Base-by-base conservation (phyloP, 2,797 vertebrate genomes). In the Danio jaintianensis region DNA sequence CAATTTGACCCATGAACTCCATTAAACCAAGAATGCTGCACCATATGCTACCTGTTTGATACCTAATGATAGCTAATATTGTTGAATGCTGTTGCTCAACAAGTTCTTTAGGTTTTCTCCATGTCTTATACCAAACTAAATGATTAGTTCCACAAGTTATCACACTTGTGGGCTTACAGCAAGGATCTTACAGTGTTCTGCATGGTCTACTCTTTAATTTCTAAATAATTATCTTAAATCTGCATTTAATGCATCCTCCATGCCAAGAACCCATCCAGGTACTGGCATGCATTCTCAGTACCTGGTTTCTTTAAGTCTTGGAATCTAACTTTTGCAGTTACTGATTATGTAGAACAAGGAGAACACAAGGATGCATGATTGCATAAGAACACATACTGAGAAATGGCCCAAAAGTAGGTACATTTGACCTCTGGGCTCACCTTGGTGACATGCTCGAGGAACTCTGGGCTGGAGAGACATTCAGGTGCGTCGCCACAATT, bases 381-480 rank as follows among this genome's bases (percentile, higher is more conserved):
- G 36, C 68, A 8, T 70, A 13, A 70, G 10, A 70, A 38, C 0
- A 16, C 10, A 16, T 53, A 18, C 18, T 40, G 16, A 13, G 15
- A 53, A 48, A 66, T 8, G 8, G 11, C 38, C 13, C 15, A 48
- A 38, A 48, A 13, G 56, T 40, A 29, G 5, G 5, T 15, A 29
- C 13, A 29, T 53, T 3, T 56, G 71, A 10, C 62, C n/a, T 66
- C 9, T 0, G 47, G 36, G 81, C 96, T 95, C 90, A 99, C 97
- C 95, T 98, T 98, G 76, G 95, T 96, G 89, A 99, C 93, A 87
- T 98, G 97, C 66, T 97, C 96, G 91, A 97, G 91, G 89, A 99
- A 98, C 90, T 96, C 95, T 0, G 96, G 95, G 82, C 95, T 96
- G 15, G 95, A 95, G 66, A 99, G 94, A 82, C 96, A 97, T 87